Evolutionary conservation across 2,113 vertebrate genomes (phyloP).

Genomic region (Chloropsis hardwickii): DNA sequence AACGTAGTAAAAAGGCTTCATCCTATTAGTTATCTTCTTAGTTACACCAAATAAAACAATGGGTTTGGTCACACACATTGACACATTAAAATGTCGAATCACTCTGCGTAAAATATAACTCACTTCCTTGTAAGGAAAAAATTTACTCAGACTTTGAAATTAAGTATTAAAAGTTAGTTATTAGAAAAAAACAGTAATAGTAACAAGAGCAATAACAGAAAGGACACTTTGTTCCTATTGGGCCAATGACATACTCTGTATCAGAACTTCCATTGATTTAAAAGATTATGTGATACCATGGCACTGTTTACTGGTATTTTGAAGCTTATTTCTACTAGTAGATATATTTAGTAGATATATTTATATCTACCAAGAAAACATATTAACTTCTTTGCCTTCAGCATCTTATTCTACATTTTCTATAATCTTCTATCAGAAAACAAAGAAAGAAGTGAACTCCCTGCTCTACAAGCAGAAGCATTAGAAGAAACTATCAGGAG

Average conservation of each 20-base stretch:
- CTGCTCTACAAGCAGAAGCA: background rate
- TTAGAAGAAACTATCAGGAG: background rate
- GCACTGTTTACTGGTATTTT: background rate
- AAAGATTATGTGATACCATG: background rate
- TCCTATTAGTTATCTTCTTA: background rate
- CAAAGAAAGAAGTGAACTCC: background rate
- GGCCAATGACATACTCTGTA: background rate
- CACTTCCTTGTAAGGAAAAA: background rate
- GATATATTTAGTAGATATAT: background rate
- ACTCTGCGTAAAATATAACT: rapidly evolving
- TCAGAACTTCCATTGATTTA: background rate
- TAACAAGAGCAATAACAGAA: background rate
- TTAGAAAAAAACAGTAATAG: background rate
- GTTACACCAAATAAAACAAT: background rate
- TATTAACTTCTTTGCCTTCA: background rate
- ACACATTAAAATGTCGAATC: background rate
- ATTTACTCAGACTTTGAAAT: background rate
- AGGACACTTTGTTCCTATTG: background rate
- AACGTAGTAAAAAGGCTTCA: background rate
- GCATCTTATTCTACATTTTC: background rate
- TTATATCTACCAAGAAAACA: background rate
- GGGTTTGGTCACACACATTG: background rate
- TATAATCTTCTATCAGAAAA: background rate
- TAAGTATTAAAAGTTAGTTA: background rate
- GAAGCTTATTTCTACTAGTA: background rate